A percentile compares a stretch with the other conserved stretches of the same genome.
These are phyloP conservation scores for Cyclura pinguis DNA, from an alignment of 2,797 vertebrate genomes.

Conservation along the genomic window DNA sequence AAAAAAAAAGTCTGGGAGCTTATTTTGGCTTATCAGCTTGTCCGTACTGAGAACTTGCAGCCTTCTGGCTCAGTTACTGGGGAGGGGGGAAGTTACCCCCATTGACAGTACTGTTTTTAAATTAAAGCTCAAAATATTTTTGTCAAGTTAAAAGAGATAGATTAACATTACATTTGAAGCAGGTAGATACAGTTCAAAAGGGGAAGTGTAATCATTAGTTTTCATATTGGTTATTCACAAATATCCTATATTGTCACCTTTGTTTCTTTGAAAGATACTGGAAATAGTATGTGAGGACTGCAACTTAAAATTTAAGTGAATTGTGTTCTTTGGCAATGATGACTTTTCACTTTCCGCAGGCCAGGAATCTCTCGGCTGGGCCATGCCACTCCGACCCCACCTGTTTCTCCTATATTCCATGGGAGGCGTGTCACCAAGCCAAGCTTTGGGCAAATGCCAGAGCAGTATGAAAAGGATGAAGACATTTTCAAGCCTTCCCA, in stretches of 20 bases:
- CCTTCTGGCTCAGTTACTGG: not conserved
- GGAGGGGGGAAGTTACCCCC: no score
- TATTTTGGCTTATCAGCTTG: not conserved
- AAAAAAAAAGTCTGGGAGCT: not conserved
- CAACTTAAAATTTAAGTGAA: not conserved
- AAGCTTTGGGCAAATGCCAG: constrained; percentile 37
- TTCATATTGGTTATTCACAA: not conserved
- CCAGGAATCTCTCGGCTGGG: not conserved
- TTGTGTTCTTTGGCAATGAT: not conserved
- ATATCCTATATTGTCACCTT: not conserved
- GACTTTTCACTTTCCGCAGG: constrained; percentile 2
- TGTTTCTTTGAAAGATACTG: not conserved
- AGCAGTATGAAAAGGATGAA: constrained; percentile 26
- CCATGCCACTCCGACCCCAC: not conserved
- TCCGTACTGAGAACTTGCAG: not conserved
- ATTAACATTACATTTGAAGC: not conserved
- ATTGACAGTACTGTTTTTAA: not conserved
- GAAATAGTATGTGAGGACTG: not conserved
- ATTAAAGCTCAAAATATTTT: constrained; percentile 11
- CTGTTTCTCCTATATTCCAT: not conserved
- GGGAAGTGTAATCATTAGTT: not conserved
- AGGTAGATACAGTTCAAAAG: not conserved
- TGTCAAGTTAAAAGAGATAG: not conserved
- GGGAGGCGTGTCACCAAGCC: not conserved
- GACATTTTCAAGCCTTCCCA: not conserved